Evolutionary conservation across 2,113 vertebrate genomes (phyloP).

Genomic region (Zootoca vivipara): DNA sequence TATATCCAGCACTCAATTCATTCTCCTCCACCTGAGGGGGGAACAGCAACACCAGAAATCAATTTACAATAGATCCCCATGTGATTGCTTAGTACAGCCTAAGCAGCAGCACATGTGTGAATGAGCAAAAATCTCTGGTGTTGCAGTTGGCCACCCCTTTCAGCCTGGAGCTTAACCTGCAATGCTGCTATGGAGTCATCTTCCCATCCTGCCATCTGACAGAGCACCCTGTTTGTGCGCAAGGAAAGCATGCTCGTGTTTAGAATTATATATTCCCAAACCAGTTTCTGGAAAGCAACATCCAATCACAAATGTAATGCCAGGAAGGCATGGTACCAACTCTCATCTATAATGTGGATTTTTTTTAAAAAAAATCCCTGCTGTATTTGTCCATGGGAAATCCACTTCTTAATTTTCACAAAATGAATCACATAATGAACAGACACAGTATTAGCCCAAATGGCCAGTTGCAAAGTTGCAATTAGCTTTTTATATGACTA

Average conservation of each 20-base stretch:
- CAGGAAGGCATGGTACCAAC: constrained; percentile 23
- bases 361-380: neutral
- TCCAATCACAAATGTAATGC: neutral
- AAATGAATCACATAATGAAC: neutral
- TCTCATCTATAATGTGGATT: neutral
- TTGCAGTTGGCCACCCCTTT: constrained; percentile 62
- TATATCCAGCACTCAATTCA: constrained; percentile 81
- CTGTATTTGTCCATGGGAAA: neutral
- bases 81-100: constrained; percentile 86
- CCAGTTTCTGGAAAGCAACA: constrained; percentile 4
- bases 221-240: constrained; percentile 39
- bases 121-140: constrained; percentile 80
- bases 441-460: neutral
- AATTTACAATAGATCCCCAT: constrained; percentile 83
- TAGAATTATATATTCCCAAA: constrained; percentile 21
- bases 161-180: constrained; percentile 52
- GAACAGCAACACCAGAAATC: constrained; percentile 96
- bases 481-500: neutral
- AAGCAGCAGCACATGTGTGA: constrained; percentile 84
- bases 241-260: constrained; percentile 39
- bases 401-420: neutral
- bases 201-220: constrained; percentile 46
- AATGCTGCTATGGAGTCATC: constrained; percentile 37
- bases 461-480: neutral
- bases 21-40: constrained; percentile 84